These are phyloP conservation scores for Dasypogon diadema DNA, from an alignment of 2,888 invertebrate species.

Conservation along the genomic window DNA sequence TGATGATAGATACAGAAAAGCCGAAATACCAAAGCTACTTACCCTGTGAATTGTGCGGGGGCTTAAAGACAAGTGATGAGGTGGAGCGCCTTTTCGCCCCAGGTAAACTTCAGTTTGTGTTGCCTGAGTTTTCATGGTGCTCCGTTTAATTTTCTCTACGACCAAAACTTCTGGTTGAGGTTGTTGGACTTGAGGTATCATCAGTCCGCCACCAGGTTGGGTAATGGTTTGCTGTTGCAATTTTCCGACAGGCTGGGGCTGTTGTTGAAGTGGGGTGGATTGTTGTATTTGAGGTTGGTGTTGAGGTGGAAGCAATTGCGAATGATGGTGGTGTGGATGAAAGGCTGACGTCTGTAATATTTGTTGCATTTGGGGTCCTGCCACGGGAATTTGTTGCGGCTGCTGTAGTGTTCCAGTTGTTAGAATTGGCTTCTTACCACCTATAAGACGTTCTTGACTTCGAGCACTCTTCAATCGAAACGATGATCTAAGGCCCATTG, in stretches of 20 bases:
- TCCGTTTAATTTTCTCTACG: constrained; percentile 84
- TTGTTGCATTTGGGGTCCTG: constrained; percentile 41
- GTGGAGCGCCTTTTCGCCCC: constrained; percentile 78
- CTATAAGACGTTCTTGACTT: constrained; percentile 80
- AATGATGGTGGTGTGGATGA: constrained; percentile 48
- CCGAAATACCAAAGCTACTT: constrained; percentile 60
- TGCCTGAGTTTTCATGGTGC: constrained; percentile 91
- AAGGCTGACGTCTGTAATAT: constrained; percentile 31
- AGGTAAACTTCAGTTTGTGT: constrained; percentile 88
- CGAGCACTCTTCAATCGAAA: constrained; percentile 69
- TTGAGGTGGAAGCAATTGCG: constrained; percentile 42
- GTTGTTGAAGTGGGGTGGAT: constrained; percentile 31
- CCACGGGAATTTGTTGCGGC: constrained; percentile 67
- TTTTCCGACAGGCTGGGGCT: constrained; percentile 10
- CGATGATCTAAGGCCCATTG: constrained; percentile 68
- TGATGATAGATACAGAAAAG: not conserved
- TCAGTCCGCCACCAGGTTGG: not conserved
- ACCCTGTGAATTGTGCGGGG: constrained; percentile 86
- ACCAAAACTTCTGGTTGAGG: constrained; percentile 65
- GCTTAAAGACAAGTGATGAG: constrained; percentile 79
- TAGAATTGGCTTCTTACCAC: constrained; percentile 75
- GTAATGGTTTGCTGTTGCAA: not conserved
- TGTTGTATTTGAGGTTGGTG: constrained; percentile 37
- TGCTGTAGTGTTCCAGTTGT: constrained; percentile 60
- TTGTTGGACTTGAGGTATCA: constrained; percentile 3